A percentile compares a stretch with the other conserved stretches of the same genome.
Evolutionary conservation across 2,113 vertebrate genomes (phyloP).

Genomic region (Myotis yumanensis): DNA sequence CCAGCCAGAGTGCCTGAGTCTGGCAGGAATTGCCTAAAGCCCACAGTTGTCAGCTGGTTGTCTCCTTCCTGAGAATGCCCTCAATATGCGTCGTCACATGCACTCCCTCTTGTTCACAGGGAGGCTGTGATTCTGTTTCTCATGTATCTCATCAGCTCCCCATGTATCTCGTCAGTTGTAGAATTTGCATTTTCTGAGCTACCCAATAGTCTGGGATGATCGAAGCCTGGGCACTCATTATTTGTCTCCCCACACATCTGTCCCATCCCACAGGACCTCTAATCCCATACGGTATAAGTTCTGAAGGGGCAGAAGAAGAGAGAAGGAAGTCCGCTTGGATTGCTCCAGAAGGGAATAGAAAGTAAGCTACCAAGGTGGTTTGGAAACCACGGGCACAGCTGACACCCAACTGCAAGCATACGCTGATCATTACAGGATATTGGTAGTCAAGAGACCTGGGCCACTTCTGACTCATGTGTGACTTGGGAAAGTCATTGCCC

Average conservation of each 20-base stretch:
- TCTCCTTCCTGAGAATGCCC: constrained; percentile 43
- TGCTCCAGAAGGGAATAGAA: not conserved
- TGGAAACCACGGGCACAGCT: not conserved
- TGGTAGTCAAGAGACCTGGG: not conserved
- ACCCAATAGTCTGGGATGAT: not conserved
- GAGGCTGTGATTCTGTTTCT: constrained; percentile 24
- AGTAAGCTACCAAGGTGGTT: not conserved
- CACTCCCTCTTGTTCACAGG: not conserved
- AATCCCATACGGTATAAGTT: not conserved
- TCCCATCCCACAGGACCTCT: not conserved
- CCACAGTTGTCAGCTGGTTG: constrained; percentile 6
- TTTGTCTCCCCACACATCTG: not conserved
- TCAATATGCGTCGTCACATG: not conserved
- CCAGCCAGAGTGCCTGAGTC: not conserved
- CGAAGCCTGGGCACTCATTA: not conserved
- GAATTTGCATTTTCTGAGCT: not conserved
- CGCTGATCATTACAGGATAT: not conserved
- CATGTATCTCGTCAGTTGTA: not conserved
- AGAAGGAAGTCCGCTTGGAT: not conserved
- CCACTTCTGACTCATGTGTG: not conserved
- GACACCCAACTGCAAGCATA: not conserved
- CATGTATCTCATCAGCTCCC: not conserved
- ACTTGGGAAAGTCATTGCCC: not conserved
- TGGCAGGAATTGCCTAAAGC: constrained; percentile 26
- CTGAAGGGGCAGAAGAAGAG: not conserved